Conservation (phyloP, 2,888 invertebrate species). For the Noctua fimbriata region DNA sequence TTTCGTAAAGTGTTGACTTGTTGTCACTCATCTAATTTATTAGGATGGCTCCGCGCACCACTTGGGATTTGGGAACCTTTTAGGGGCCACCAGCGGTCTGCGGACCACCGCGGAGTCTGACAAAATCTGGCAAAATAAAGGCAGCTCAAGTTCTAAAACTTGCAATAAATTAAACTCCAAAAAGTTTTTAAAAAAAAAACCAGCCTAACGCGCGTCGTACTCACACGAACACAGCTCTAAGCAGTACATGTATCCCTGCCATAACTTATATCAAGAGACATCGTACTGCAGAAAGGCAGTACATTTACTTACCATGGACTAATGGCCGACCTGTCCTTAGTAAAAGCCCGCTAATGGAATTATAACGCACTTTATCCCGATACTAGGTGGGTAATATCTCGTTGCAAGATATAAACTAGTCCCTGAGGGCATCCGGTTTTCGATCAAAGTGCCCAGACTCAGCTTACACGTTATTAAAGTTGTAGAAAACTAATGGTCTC, state of each 20-base stretch:
- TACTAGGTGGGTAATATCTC: slow-evolving; percentile 40
- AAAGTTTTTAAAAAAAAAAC: no score
- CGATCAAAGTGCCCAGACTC: slow-evolving; percentile 10
- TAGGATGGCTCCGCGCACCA: no score
- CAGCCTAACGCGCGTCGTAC: no score
- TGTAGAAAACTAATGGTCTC: neutral
- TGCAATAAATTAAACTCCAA: no score
- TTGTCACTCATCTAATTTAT: no score
- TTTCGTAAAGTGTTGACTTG: no score
- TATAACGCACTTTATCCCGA: slow-evolving; percentile 57
- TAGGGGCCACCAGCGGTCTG: no score
- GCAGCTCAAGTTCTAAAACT: no score
- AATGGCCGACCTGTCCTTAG: slow-evolving; percentile 43
- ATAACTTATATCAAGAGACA: slow-evolving; percentile 41
- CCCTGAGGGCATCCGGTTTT: slow-evolving; percentile 39
- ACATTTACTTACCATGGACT: slow-evolving; percentile 39
- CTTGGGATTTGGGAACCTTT: no score
- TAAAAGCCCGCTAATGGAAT: slow-evolving; percentile 58
- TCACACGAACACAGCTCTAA: no score
- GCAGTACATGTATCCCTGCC: slow-evolving; percentile 2
- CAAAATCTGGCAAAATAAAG: no score
- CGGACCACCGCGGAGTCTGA: no score
- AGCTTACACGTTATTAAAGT: slow-evolving; percentile 15
- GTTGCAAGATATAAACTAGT: slow-evolving; percentile 58
- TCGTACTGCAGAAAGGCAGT: slow-evolving; percentile 28